These are phyloP conservation scores for Oreochromis grahami DNA, from an alignment of 2,797 vertebrate species.

Conservation along the genomic window DNA sequence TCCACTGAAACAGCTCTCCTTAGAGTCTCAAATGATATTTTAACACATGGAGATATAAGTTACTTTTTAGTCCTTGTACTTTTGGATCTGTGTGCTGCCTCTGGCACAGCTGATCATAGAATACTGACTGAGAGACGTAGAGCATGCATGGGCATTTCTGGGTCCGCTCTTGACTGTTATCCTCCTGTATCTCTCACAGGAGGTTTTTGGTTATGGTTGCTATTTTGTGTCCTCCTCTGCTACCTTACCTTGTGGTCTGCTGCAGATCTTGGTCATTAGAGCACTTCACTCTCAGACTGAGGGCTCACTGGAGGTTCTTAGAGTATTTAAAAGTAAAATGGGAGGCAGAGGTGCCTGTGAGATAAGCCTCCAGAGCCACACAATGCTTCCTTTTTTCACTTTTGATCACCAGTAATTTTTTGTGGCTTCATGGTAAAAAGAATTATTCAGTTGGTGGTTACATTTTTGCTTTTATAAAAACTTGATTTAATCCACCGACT, in stretches of 20 bases:
- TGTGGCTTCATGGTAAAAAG: neutral
- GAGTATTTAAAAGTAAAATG: neutral
- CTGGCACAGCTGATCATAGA: neutral
- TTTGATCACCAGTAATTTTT: no score
- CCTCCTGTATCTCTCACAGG: accelerated
- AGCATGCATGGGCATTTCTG: neutral
- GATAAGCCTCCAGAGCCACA: no score
- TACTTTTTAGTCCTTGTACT: neutral
- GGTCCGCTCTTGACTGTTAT: neutral
- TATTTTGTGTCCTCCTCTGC: neutral
- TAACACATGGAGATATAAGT: neutral
- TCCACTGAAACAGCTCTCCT: neutral
- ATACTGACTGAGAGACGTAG: neutral
- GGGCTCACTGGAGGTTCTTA: neutral
- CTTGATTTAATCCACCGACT: neutral
- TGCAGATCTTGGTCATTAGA: neutral
- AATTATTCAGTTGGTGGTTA: neutral
- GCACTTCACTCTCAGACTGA: neutral
- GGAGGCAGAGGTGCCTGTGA: neutral
- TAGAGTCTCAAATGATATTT: neutral
- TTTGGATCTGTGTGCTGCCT: neutral
- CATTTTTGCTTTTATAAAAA: neutral
- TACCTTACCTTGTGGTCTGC: neutral
- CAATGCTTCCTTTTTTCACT: no score
- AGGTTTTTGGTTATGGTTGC: neutral